These are phyloP conservation scores for Cenopis cana DNA, from an alignment of 2,888 invertebrate species.

Conservation along the genomic window DNA sequence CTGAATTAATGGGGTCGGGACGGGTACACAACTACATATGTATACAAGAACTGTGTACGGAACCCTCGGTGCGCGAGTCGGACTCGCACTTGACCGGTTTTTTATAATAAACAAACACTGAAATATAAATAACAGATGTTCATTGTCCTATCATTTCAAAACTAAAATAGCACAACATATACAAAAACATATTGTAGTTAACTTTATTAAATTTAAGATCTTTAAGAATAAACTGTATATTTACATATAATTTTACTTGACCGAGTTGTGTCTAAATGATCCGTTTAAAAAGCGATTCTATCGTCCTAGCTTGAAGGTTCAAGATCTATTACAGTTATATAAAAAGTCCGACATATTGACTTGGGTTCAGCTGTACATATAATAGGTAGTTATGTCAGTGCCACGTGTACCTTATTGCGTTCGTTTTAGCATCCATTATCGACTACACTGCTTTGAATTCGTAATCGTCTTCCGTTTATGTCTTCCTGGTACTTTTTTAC, in stretches of 20 bases:
- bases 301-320: no score
- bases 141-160: background rate
- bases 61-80: no score
- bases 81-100: no score
- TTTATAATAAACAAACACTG: background rate
- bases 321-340: no score
- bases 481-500: slow-evolving; percentile 53
- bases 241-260: no score
- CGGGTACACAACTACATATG: no score
- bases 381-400: background rate
- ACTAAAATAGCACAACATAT: background rate
- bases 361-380: background rate
- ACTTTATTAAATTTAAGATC: background rate
- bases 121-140: slow-evolving; percentile 1
- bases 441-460: slow-evolving; percentile 41
- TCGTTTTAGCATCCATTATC: slow-evolving; percentile 28
- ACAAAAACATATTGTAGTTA: no score
- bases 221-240: background rate
- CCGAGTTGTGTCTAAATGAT: no score
- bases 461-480: slow-evolving; percentile 48
- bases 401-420: slow-evolving; percentile 16
- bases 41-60: no score
- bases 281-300: no score
- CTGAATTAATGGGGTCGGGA: no score
- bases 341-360: no score